Evolutionary conservation across 2,113 vertebrate species (phyloP).

Genomic region (Oceanites oceanicus): DNA sequence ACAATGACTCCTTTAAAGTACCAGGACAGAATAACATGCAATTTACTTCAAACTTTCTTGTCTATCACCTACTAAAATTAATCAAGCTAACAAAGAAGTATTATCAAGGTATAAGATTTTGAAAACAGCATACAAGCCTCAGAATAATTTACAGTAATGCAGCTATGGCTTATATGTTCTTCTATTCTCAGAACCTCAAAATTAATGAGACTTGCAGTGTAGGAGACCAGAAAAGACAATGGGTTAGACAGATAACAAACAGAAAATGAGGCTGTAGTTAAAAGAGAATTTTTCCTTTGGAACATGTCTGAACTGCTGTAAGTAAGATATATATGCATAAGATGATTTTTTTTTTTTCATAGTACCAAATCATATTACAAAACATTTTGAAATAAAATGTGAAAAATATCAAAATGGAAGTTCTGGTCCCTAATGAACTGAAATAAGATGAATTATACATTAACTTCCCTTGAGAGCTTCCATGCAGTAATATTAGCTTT

Average conservation of each 20-base stretch:
- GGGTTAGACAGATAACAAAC: not conserved
- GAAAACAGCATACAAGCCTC: not conserved
- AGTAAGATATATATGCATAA: not conserved
- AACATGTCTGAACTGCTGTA: not conserved
- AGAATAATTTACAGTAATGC: not conserved
- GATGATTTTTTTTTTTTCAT: not conserved
- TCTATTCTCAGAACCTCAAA: not conserved
- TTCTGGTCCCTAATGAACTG: not conserved
- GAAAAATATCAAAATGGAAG: not conserved
- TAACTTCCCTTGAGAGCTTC: not conserved
- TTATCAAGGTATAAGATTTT: not conserved
- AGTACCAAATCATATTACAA: not conserved
- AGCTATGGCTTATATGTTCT: not conserved
- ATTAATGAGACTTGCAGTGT: not conserved
- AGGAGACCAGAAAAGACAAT: not conserved
- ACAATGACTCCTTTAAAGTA: not conserved
- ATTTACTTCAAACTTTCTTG: not conserved
- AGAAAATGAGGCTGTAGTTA: not conserved
- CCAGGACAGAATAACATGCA: not conserved
- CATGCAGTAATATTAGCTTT: not conserved
- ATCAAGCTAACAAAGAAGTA: not conserved
- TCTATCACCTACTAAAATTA: not conserved
- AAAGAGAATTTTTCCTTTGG: not conserved
- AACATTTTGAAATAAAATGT: not conserved
- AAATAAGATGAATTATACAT: not conserved